Evolutionary conservation across 2,113 vertebrate genomes (phyloP), one percentile per base, ranked within the genome.

Genomic region (Anseranas semipalmata): DNA sequence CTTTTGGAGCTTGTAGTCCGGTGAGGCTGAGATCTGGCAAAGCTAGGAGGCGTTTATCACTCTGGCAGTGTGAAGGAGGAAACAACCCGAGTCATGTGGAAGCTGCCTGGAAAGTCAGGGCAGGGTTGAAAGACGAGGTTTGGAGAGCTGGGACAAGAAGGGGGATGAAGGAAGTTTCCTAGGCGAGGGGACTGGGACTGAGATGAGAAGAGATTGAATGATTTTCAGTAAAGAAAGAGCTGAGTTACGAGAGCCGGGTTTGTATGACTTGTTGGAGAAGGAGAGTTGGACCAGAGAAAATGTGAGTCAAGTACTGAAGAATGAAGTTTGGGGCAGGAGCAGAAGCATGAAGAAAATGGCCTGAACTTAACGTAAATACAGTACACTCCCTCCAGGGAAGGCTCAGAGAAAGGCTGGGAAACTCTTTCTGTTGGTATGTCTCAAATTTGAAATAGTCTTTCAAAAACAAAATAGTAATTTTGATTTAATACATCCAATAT

Each of bases 31-130:
- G 72, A 67, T 84, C 71, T 92, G 83, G 86, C 89, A 89, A 92
- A 80, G 53, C 28, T 55, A 8, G 48, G 50, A 90, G 59, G 59
- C 0, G 0, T 86, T 97, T 92, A 88, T 95, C 91, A 46, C 79
- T 86, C 85, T 88, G 65, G 56, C 35, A 71, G 55, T 13, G 56
- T 84, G 87, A 87, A 93, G 59, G 83, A 90, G 73, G 79, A 96
- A 93, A 75, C 85, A 1, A 79, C 63, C 53, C 70, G 71, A 59
- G 73, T 84, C 67, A 50, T 6, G 19, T 60, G 68, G 71, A 90
- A 87, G 73, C 68, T 93, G 79, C 39, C 46, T 92, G 77, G 70
- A 84, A 96, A 87, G 56, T 72, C 37, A 75, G 46, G 46, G 25
- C 37, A 39, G 33, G 37, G 8, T 7, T 81, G 73, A 87, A 89